Evolutionary conservation across 2,888 invertebrate genomes (phyloP).

Genomic region (Drosophila neutralis): DNA sequence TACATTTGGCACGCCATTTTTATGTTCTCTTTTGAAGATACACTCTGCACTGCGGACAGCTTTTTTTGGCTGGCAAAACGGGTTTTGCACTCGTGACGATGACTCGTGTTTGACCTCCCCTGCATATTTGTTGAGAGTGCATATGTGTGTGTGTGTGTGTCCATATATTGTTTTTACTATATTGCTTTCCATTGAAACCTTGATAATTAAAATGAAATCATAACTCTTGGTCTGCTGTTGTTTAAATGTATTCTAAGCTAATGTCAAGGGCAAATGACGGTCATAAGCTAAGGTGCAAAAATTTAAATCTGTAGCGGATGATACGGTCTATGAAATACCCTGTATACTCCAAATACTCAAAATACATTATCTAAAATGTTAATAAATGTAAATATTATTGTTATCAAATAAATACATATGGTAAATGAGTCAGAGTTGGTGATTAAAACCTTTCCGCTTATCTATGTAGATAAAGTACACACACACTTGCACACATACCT

Average conservation of each 20-base stretch:
- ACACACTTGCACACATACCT: background rate
- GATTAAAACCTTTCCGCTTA: constrained; percentile 62
- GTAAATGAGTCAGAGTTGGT: constrained; percentile 33
- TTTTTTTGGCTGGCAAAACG: constrained; percentile 16
- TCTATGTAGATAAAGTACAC: constrained; percentile 6
- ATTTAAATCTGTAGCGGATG: background rate
- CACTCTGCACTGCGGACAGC: background rate
- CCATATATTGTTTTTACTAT: background rate
- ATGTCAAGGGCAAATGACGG: constrained; percentile 49
- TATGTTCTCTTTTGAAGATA: background rate
- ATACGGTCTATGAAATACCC: constrained; percentile 13
- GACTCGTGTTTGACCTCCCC: constrained; percentile 48
- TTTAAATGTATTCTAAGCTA: constrained; percentile 5
- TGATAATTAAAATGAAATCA: constrained; percentile 25
- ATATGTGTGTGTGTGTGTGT: background rate
- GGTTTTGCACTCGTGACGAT: constrained; percentile 41
- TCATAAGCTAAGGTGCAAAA: constrained; percentile 19
- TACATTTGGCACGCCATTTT: constrained; percentile 14
- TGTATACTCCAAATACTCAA: background rate
- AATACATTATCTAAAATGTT: background rate
- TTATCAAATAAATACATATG: background rate
- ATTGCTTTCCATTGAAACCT: constrained; percentile 36
- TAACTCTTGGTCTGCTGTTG: constrained; percentile 23
- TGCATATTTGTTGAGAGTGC: background rate
- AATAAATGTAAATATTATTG: background rate